Percentiles rank a stretch among this genome's conserved stretches.
phyloP scores from a whole-genome alignment of 2,113 vertebrate species.

The Chroicocephalus ridibundus region DNA sequence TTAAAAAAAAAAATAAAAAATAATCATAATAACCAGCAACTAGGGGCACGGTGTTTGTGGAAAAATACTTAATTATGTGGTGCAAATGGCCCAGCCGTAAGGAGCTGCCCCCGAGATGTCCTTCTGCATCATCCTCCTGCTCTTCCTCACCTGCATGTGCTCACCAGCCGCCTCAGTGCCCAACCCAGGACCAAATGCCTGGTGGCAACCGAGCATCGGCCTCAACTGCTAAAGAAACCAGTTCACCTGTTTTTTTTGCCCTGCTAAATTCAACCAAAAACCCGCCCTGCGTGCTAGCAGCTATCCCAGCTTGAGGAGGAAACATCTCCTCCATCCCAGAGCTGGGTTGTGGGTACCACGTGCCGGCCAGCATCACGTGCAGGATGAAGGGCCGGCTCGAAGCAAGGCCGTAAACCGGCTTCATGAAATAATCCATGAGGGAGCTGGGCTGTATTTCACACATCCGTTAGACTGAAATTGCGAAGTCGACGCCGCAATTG shows the following conservation, averaged over 20 bases:
- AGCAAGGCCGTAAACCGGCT: background rate
- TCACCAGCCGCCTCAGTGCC: background rate
- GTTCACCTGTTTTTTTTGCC: background rate
- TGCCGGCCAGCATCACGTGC: fast-evolving
- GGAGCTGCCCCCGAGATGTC: background rate
- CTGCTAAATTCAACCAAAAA: background rate
- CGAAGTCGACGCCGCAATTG: fast-evolving
- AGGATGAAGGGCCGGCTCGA: background rate
- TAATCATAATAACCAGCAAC: background rate
- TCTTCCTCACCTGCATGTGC: background rate
- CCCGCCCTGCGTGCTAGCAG: fast-evolving
- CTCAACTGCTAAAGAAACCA: background rate
- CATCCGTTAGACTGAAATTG: background rate
- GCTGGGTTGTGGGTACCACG: fast-evolving
- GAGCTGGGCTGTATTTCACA: background rate
- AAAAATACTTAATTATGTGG: background rate
- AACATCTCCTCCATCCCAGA: background rate
- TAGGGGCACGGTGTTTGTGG: background rate
- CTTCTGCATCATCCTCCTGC: background rate
- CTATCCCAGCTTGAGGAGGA: background rate
- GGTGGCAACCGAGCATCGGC: background rate
- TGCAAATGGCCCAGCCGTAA: background rate
- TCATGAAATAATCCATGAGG: fast-evolving
- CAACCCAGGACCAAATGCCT: background rate
- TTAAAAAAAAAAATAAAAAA: background rate